A percentile compares a stretch with the other conserved stretches of the same genome.
These are phyloP conservation scores for Microcebus murinus DNA, from an alignment of 2,113 vertebrate genomes.

Conservation along the genomic window DNA sequence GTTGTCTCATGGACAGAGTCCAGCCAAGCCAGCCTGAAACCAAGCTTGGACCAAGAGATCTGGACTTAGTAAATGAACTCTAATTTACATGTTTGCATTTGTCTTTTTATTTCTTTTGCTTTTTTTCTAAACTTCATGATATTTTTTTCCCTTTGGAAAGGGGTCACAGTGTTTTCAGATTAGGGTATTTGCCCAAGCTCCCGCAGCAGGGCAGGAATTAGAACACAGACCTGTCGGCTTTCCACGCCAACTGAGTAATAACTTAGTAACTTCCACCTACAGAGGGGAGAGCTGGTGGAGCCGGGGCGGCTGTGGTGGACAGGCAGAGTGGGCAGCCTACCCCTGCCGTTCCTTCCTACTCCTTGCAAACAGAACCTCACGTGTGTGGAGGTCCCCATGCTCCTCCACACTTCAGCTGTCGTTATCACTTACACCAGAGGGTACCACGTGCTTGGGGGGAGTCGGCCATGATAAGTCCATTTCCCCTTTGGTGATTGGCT, in stretches of 20 bases:
- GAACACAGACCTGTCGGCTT: not conserved
- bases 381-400: not conserved
- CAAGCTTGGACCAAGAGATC: not conserved
- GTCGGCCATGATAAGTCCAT: not conserved
- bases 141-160: not conserved
- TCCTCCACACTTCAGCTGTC: not conserved
- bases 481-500: not conserved
- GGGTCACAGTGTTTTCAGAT: not conserved
- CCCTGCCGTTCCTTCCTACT: not conserved
- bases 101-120: not conserved
- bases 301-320: rapidly evolving
- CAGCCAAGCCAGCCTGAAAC: not conserved
- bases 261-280: not conserved
- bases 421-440: not conserved
- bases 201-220: not conserved
- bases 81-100: not conserved
- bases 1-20: not conserved
- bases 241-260: not conserved
- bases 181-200: not conserved
- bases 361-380: not conserved
- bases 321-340: not conserved
- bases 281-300: not conserved
- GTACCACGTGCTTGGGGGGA: not conserved
- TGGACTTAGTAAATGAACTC: not conserved
- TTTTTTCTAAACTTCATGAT: not conserved